These are phyloP conservation scores for Drosophila diplacantha DNA, from an alignment of 2,888 invertebrate species.

Conservation along the genomic window DNA sequence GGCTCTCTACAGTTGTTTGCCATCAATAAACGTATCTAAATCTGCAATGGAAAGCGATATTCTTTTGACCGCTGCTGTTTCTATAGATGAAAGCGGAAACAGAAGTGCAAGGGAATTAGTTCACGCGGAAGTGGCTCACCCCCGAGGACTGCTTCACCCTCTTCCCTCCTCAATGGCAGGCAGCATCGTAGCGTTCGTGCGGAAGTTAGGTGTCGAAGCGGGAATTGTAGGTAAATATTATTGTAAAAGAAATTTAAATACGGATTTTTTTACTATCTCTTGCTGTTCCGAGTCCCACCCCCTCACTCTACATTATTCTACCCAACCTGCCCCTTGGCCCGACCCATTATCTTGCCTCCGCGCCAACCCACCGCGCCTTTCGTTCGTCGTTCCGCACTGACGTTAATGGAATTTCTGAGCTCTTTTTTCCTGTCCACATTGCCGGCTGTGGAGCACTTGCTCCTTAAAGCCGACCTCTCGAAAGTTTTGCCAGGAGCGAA, in stretches of 20 bases:
- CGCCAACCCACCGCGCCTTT: background rate
- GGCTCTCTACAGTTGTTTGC: background rate
- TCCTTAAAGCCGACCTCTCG: slow-evolving; percentile 25
- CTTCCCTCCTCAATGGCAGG: background rate
- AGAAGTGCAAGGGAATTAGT: slow-evolving; percentile 67
- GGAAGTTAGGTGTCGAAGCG: slow-evolving; percentile 69
- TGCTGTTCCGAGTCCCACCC: slow-evolving; percentile 2
- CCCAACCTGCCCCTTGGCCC: slow-evolving; percentile 32
- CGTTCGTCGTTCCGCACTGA: slow-evolving; percentile 20
- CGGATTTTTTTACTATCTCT: slow-evolving; percentile 60
- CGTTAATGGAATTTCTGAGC: slow-evolving; percentile 46
- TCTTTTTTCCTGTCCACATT: slow-evolving; percentile 29
- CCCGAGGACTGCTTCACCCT: background rate
- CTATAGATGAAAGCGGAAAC: slow-evolving; percentile 36
- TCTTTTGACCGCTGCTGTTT: slow-evolving; percentile 2
- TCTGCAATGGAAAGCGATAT: background rate
- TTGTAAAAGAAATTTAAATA: slow-evolving; percentile 64
- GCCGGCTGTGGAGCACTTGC: slow-evolving; percentile 14
- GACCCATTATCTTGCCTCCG: slow-evolving; percentile 30
- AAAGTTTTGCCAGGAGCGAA: slow-evolving; percentile 33
- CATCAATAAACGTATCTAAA: background rate
- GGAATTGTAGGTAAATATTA: slow-evolving; percentile 71
- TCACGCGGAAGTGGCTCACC: slow-evolving; percentile 64
- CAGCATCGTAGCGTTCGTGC: slow-evolving; percentile 50
- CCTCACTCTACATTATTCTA: background rate